Base-by-base conservation (phyloP, 2,888 invertebrate genomes). In the Lysandra coridon region DNA sequence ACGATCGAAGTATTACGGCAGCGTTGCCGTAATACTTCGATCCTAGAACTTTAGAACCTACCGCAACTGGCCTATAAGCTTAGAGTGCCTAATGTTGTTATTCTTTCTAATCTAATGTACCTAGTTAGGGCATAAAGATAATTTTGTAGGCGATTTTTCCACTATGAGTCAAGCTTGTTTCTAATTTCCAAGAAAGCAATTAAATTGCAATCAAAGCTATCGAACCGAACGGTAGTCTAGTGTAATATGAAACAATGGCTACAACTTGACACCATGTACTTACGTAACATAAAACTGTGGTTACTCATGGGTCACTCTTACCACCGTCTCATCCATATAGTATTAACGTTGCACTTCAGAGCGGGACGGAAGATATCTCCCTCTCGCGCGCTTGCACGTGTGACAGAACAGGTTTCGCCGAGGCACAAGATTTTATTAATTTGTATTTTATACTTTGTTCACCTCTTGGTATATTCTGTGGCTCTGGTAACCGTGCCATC, bases 381-480 rank as follows among this genome's bases (percentile, higher is more conserved):
- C 81, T 91, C 89, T 64, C 83, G 78, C 87, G 83, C 85, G 87
- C 86, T 87, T 92, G 94, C 94, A 94, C 94, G 94, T 94, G 94
- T 92, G 85, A 85, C 85, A 88, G 90, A 92, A 94, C 94, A 88
- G 91, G 94, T 94, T 94, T 90, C 87, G 90, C 89, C 87, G 84
- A 87, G 84, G 89, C 88, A 87, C 90, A 90, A 91, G 90, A 92
- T 93, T 93, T 92, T 92, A 94, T 93, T 94, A 94, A 93, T 93
- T 93, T 93, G 91, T 92, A 88, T 91, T 92, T 92, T 88, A 88
- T 85, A 84, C 75, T 86, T 84, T 85, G 85, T 86, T 83, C 78
- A 88, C 86, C 86, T 89, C 86, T 84, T 86, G 85, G 83, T 84
- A 84, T 86, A 87, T 89, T 83, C 89, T 90, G 90, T 87, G 86